Evolutionary conservation across 1,140 invertebrate species (phyloP).

Genomic region (Drosophila quadrilineata): DNA sequence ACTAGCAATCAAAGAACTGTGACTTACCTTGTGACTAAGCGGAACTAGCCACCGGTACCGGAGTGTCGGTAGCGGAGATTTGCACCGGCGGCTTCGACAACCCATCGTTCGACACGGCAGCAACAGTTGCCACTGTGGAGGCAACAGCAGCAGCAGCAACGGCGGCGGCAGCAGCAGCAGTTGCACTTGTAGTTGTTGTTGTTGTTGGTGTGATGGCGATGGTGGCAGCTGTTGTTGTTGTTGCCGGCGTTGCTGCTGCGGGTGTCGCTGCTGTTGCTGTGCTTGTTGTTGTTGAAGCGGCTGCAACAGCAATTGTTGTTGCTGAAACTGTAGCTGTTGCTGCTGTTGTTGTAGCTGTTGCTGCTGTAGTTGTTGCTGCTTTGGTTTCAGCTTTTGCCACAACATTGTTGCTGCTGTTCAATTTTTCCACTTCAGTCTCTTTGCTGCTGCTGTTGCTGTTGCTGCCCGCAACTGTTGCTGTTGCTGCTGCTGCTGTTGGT

Average conservation of each 20-base stretch:
- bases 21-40: slow-evolving; percentile 76
- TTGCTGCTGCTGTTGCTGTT: slow-evolving; percentile 22
- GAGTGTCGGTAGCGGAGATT: slow-evolving; percentile 62
- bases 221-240: background rate
- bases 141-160: background rate
- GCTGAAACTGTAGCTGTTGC: background rate
- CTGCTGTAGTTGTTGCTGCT: background rate
- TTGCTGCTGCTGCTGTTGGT: background rate
- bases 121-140: background rate
- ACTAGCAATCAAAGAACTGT: background rate
- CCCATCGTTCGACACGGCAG: slow-evolving; percentile 16
- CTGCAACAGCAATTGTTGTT: background rate
- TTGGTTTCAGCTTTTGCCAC: slow-evolving; percentile 2
- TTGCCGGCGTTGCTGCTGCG: slow-evolving; percentile 27
- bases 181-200: slow-evolving; percentile 1
- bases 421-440: slow-evolving; percentile 49
- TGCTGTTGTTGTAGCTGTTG: background rate
- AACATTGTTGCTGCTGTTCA: background rate
- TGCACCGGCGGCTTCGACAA: slow-evolving; percentile 64
- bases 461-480: slow-evolving; percentile 11
- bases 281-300: background rate
- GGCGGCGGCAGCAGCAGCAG: slow-evolving; percentile 17
- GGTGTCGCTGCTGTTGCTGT: slow-evolving; percentile 1
- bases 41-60: slow-evolving; percentile 71
- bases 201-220: slow-evolving; percentile 15